phyloP scores from a whole-genome alignment of 2,113 vertebrate genomes.

The Maccullochella peelii region DNA sequence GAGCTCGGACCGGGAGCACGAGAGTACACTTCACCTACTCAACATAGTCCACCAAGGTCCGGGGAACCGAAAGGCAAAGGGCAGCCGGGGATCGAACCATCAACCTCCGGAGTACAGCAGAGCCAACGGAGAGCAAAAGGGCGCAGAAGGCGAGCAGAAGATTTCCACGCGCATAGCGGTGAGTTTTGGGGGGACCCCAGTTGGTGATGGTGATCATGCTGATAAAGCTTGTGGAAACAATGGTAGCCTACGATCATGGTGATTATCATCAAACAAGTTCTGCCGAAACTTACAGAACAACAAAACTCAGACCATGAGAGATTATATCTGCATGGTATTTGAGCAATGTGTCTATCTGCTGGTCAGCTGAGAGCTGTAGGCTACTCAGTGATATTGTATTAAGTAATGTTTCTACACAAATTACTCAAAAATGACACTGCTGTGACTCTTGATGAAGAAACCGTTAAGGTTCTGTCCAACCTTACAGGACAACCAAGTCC shows the following conservation, averaged over 20 bases:
- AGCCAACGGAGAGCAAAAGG: constrained; percentile 85
- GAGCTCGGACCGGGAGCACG: constrained; percentile 91
- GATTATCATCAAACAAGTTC: background rate
- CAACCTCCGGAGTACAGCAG: constrained; percentile 83
- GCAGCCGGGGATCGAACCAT: constrained; percentile 82
- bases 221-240: background rate
- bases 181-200: constrained; percentile 72
- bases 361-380: background rate
- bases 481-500: background rate
- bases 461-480: background rate
- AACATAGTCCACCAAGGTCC: constrained; percentile 92
- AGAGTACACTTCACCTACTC: constrained; percentile 92
- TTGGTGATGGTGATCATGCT: background rate
- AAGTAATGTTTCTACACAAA: background rate
- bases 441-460: background rate
- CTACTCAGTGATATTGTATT: background rate
- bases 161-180: constrained; percentile 91
- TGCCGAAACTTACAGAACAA: background rate
- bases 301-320: background rate
- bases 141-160: constrained; percentile 86
- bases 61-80: constrained; percentile 86
- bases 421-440: background rate
- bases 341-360: background rate
- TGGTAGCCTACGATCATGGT: background rate
- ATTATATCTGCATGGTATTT: background rate